These are phyloP conservation scores for Lucilia sericata DNA, from an alignment of 1,140 invertebrate genomes.

Conservation along the genomic window DNA sequence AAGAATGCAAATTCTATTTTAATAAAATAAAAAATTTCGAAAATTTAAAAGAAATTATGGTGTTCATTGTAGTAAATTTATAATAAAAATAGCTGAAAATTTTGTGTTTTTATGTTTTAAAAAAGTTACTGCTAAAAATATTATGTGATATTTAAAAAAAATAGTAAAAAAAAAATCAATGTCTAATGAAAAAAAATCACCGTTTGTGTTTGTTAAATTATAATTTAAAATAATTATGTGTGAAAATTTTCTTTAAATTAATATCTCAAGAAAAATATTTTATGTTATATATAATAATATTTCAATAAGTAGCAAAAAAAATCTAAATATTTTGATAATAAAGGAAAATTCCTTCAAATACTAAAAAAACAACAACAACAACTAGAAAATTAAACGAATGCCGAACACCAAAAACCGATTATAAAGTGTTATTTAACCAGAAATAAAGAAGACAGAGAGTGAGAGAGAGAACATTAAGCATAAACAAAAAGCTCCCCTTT, in stretches of 20 bases:
- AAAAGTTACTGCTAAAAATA: neutral
- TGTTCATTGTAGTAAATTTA: conserved; percentile 12
- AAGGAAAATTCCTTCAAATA: conserved; percentile 24
- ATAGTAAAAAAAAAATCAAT: neutral
- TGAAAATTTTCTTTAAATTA: neutral
- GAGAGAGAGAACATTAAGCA: neutral
- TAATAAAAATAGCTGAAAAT: neutral
- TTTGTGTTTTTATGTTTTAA: neutral
- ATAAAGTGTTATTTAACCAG: conserved; percentile 18
- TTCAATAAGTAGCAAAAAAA: neutral
- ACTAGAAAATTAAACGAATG: neutral
- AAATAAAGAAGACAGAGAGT: too few species aligned
- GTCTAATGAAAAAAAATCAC: neutral
- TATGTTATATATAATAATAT: too few species aligned
- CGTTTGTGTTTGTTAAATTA: neutral
- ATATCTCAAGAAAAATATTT: too few species aligned
- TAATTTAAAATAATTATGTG: neutral
- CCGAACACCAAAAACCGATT: conserved; percentile 9
- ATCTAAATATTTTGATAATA: conserved; percentile 16
- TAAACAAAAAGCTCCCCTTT: neutral
- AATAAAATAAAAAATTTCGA: neutral
- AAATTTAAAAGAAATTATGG: conserved; percentile 22
- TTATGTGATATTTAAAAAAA: neutral
- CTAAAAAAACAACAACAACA: neutral
- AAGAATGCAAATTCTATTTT: neutral